These are phyloP conservation scores for Sebastes iracundus DNA, from an alignment of 2,797 vertebrate genomes.

Conservation along the genomic window DNA sequence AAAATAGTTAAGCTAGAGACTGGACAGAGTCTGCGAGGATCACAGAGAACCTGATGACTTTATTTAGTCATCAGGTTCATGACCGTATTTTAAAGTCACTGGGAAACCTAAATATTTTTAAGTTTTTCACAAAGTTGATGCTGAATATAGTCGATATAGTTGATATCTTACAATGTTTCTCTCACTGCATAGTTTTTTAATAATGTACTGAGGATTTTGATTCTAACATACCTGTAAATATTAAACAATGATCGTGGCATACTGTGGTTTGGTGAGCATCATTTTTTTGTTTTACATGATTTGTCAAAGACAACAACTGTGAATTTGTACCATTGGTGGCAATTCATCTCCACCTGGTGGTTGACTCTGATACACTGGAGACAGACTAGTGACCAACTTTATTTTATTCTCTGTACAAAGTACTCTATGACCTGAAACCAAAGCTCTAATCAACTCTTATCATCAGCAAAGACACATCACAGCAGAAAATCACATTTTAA, in stretches of 20 bases:
- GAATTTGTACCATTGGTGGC: neutral
- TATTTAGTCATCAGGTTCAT: no score
- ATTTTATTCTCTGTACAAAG: neutral
- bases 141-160: neutral
- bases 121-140: neutral
- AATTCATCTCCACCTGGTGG: slow-evolving; percentile 19
- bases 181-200: neutral
- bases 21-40: neutral
- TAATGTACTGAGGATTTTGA: neutral
- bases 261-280: neutral
- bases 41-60: neutral
- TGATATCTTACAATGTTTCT: neutral
- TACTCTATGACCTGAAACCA: neutral
- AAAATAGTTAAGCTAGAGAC: neutral
- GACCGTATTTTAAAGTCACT: neutral
- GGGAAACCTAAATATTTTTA: neutral
- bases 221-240: neutral
- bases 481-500: neutral
- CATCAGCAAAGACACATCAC: neutral
- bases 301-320: neutral
- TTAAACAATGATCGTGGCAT: neutral
- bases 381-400: neutral
- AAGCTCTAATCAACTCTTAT: neutral
- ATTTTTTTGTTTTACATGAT: neutral
- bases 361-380: neutral